Percentiles rank a stretch among this genome's conserved stretches.
phyloP scores from a whole-genome alignment of 1,140 invertebrate genomes.

The Achatina immaculata region DNA sequence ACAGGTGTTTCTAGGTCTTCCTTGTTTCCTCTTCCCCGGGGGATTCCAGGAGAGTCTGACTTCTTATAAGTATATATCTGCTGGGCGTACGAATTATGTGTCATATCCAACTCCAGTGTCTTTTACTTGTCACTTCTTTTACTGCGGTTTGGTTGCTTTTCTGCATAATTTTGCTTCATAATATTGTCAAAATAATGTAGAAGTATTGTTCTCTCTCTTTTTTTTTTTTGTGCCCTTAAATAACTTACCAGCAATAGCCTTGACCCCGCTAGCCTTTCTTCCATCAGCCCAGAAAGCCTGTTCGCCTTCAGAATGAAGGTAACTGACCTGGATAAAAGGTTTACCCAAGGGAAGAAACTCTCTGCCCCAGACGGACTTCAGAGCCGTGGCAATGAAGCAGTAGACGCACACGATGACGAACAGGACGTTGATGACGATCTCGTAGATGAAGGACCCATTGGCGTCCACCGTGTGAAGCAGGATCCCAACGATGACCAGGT shows the following conservation, averaged over 20 bases:
- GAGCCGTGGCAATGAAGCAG: slow-evolving; percentile 48
- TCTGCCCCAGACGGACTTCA: slow-evolving; percentile 47
- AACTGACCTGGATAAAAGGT: slow-evolving; percentile 55
- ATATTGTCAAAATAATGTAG: too few relatives aligned
- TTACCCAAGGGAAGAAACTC: slow-evolving; percentile 56
- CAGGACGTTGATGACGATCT: slow-evolving; percentile 47
- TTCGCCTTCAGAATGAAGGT: slow-evolving; percentile 47
- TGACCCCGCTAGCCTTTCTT: slow-evolving; percentile 52
- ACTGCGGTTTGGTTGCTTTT: too few relatives aligned
- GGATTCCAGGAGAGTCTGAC: too few relatives aligned
- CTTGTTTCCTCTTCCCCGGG: too few relatives aligned
- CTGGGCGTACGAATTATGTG: too few relatives aligned
- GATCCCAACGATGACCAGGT: slow-evolving; percentile 50
- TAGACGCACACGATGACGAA: slow-evolving; percentile 54
- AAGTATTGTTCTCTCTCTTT: too few relatives aligned
- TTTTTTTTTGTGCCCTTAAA: too few relatives aligned
- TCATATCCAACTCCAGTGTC: too few relatives aligned
- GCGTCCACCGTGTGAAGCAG: slow-evolving; percentile 42
- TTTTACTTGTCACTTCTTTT: too few relatives aligned
- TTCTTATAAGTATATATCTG: too few relatives aligned
- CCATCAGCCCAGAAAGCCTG: slow-evolving; percentile 52
- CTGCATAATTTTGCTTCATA: too few relatives aligned
- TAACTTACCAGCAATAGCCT: slow-evolving; percentile 55
- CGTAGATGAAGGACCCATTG: slow-evolving; percentile 42
- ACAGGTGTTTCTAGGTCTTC: too few relatives aligned